Conservation (phyloP, 2,113 vertebrate species). For the Numida meleagris region DNA sequence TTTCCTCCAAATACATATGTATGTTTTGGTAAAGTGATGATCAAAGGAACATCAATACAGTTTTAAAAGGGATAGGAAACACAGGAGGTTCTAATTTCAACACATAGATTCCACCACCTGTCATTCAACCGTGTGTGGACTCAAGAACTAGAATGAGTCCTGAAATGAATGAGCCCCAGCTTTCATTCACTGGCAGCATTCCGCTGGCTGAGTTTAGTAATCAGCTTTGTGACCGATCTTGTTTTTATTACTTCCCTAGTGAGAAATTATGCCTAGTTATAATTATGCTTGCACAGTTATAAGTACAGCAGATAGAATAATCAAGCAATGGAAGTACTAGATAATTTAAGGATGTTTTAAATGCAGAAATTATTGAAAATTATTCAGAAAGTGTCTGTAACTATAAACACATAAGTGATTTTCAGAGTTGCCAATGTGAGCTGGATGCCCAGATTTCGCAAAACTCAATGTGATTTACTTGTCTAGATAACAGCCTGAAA, state of each 20-base stretch:
- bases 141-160: neutral
- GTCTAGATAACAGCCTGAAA: neutral
- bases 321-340: neutral
- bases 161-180: neutral
- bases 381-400: neutral
- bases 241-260: neutral
- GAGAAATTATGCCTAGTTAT: neutral
- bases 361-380: neutral
- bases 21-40: neutral
- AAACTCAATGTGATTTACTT: neutral
- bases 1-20: neutral
- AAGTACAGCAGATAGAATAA: neutral
- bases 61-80: neutral
- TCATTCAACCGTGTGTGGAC: neutral
- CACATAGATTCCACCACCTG: neutral
- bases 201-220: neutral
- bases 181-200: neutral
- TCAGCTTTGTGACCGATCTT: neutral
- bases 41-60: neutral
- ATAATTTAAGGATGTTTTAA: neutral
- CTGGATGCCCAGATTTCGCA: neutral
- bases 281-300: neutral
- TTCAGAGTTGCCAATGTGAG: neutral
- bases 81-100: neutral
- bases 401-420: neutral